A percentile compares a stretch with the other conserved stretches of the same genome.
phyloP scores from a whole-genome alignment of 2,113 vertebrate species.

The Bubo bubo region DNA sequence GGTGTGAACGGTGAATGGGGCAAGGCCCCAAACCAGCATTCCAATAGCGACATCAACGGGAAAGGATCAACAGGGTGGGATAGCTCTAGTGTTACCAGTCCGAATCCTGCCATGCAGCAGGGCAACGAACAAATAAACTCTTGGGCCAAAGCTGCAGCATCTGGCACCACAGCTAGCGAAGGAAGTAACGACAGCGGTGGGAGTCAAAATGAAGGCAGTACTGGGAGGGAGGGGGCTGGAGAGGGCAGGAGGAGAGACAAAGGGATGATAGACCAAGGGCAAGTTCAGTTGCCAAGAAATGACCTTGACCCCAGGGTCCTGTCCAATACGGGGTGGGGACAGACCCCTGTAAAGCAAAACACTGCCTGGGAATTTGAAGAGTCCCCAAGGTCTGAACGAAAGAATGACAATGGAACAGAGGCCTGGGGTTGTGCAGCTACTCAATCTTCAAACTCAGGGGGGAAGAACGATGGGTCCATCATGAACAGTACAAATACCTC shows the following conservation, averaged over 20 bases:
- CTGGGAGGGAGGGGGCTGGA: constrained; percentile 78
- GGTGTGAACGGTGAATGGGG: constrained; percentile 83
- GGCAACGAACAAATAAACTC: constrained; percentile 80
- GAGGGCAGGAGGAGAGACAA: constrained; percentile 81
- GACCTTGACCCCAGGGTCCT: constrained; percentile 96
- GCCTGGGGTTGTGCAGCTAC: constrained; percentile 83
- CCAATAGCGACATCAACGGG: constrained; percentile 79
- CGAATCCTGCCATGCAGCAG: constrained; percentile 75
- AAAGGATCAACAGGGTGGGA: constrained; percentile 88
- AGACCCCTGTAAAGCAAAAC: constrained; percentile 96
- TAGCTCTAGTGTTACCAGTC: constrained; percentile 66
- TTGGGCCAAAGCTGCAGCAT: constrained; percentile 85
- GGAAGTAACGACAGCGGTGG: constrained; percentile 85
- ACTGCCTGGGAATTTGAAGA: constrained; percentile 98
- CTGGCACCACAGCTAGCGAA: constrained; percentile 86
- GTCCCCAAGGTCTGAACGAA: constrained; percentile 83
- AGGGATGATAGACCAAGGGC: constrained; percentile 77
- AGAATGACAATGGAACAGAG: constrained; percentile 87
- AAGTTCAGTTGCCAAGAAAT: constrained; percentile 84
- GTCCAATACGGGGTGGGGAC: constrained; percentile 96
- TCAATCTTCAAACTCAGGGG: constrained; percentile 88
- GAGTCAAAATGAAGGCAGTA: constrained; percentile 77
- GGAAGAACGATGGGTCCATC: constrained; percentile 86
- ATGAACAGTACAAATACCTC: constrained; percentile 85
- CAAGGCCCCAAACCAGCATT: constrained; percentile 83